Base-by-base conservation (phyloP, 2,797 vertebrate species). In the Crypturellus tataupa region DNA sequence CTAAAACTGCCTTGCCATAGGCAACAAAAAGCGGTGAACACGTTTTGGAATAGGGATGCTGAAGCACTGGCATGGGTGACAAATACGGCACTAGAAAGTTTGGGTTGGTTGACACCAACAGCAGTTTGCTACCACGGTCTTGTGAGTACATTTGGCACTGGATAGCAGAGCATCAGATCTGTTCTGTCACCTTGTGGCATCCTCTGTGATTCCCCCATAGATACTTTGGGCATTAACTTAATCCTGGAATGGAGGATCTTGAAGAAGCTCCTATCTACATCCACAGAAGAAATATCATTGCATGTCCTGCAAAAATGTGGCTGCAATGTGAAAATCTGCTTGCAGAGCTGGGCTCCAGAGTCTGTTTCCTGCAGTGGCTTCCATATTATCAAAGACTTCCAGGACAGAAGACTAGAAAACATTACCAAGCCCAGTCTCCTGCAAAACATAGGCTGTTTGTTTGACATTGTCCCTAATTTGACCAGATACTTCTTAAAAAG, bases 1-100 rank as follows among this genome's bases (percentile, higher is more conserved):
- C 25, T 25, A 53, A 37, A 53, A 37, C 25, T 53, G 42, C 31
- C 12, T 49, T 24, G 56, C 35, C 21, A 46, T 5, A 46, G 58
- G 8, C 1, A 0, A 24, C 39, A 35, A 33, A 69, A 55, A 89
- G 62, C 2, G 1, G 23, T 16, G 10, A 37, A 20, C 40, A 35
- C 8, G 2, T 33, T 73, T 79, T 35, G 39, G 49, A 64, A 55
- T 16, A 69, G 6, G 17, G 63, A 64, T 63, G 31, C 6, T 64
- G 53, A 65, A 76, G 40, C 55, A 46, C 53, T 1, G 0, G 9
- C 33, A 44, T 15, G 31, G 33, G 39, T 81, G 31, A 60, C 68
- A 46, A 55, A 14, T n/a, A 63, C 0, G 0, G 47, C 19, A 24
- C 39, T 75, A 23, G 79, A 59, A 70, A n/a, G 9, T n/a, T 44